Evolutionary conservation across 2,797 vertebrate species (phyloP), one percentile per base, ranked within the genome.

Genomic region (Cygnus olor): DNA sequence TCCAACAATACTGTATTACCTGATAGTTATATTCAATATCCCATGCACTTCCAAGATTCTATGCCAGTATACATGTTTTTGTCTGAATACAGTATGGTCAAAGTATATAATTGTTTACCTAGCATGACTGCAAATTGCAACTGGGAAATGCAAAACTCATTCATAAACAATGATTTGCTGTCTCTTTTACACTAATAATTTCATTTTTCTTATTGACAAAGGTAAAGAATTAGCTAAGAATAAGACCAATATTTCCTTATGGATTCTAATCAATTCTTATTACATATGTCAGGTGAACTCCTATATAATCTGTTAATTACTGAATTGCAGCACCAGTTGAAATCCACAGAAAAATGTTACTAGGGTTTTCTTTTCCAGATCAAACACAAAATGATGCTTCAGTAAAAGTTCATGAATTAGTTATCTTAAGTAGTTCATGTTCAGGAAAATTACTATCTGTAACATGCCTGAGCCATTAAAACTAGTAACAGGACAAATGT

Each of bases 351-450:
- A 84, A 82, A 79, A 85, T 66, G 8, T 49, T 72, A 65, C 11
- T 57, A 90, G 57, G 34, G 34, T 88, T 90, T 95, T 90, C 24
- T 74, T 89, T 93, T 88, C 58, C 78, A 82, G 71, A 82, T 93
- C 66, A 71, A 81, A 91, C 71, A 58, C 53, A 85, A 96, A 93
- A 81, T 27, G 38, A 22, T 77, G 34, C 51, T 95, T 90, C 83
- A 94, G 70, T 79, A 85, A 88, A 96, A 65, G 79, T 82, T 80
- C 11, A 24, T 70, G 53, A 88, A 53, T 69, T 88, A 79, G 20
- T 54, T 32, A 76, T 65, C 45, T 81, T 15, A 54, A 80, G 73
- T 63, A 78, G 70, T 16, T 90, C 57, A 80, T n/a, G n/a, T 36
- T 96, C 63, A 84, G 85, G 68, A 93, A 95, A 93, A 61, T 47